Evolutionary conservation across 2,113 vertebrate species (phyloP).

Genomic region (Leuciscus idus): DNA sequence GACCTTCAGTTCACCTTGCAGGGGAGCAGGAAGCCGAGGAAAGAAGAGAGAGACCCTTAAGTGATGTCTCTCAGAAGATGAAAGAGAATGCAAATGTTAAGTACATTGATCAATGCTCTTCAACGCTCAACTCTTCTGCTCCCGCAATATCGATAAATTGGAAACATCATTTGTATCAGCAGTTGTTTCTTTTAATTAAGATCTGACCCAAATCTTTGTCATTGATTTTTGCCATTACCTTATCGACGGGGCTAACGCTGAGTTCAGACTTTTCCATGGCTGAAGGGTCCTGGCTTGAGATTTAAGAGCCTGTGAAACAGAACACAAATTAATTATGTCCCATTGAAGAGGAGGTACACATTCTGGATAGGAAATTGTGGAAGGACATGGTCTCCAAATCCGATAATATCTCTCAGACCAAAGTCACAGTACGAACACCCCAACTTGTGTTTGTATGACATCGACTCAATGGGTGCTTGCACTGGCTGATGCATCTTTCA

Average conservation of each 20-base stretch:
- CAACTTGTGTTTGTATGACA: not conserved
- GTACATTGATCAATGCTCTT: constrained; percentile 78
- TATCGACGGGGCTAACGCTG: constrained; percentile 84
- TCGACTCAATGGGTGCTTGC: not conserved
- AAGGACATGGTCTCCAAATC: constrained; percentile 14
- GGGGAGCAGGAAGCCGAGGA: constrained; percentile 64
- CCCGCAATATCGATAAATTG: constrained; percentile 81
- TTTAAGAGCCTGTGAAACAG: constrained; percentile 67
- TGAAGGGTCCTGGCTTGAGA: constrained; percentile 70
- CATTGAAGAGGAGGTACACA: constrained; percentile 43
- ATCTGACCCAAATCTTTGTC: constrained; percentile 86
- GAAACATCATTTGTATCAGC: constrained; percentile 95
- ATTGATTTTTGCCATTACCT: constrained; percentile 89
- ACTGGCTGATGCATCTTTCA: not conserved
- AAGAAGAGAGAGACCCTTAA: constrained; percentile 63
- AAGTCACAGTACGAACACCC: not conserved
- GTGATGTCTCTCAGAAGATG: constrained; percentile 72
- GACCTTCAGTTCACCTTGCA: constrained; percentile 83
- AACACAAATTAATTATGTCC: constrained; percentile 64
- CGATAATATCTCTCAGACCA: not conserved
- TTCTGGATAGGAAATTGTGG: not conserved
- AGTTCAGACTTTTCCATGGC: constrained; percentile 76
- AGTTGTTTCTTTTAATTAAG: constrained; percentile 96
- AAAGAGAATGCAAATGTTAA: constrained; percentile 85
- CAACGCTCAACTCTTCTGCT: constrained; percentile 69